Conservation (phyloP, 2,113 vertebrate species). For the Mugil cephalus region DNA sequence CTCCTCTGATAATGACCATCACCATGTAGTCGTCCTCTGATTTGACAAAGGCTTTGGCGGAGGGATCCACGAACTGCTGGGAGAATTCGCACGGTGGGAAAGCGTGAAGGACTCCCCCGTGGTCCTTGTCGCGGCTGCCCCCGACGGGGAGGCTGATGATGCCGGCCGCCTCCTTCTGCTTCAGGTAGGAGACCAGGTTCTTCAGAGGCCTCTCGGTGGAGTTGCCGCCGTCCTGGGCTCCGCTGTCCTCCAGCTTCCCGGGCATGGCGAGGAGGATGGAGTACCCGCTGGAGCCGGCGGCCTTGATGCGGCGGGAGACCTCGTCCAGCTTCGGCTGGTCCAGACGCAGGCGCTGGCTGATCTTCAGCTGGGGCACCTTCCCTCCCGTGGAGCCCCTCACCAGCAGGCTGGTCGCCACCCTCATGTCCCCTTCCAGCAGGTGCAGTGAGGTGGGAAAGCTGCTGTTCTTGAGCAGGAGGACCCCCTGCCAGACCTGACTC, state of each 20-base stretch:
- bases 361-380: conserved; percentile 94
- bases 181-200: conserved; percentile 99
- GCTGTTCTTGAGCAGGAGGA: conserved; percentile 98
- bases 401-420: conserved; percentile 89
- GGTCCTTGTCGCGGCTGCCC: conserved; percentile 95
- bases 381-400: conserved; percentile 87
- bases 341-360: conserved; percentile 96
- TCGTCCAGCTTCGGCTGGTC: conserved; percentile 98
- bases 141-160: conserved; percentile 98
- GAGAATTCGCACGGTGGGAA: conserved; percentile 99
- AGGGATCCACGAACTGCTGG: conserved; percentile 97
- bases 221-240: conserved; percentile 82
- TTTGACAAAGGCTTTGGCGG: conserved; percentile 96
- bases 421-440: conserved; percentile 92
- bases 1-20: conserved; percentile 98
- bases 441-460: conserved; percentile 97
- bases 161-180: conserved; percentile 99
- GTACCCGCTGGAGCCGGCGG: conserved; percentile 90
- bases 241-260: conserved; percentile 85
- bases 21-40: conserved; percentile 99
- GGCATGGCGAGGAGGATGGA: conserved; percentile 94
- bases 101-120: conserved; percentile 95
- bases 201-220: conserved; percentile 95
- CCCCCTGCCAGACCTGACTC: conserved; percentile 93
- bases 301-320: conserved; percentile 96